Evolutionary conservation across 2,888 invertebrate genomes (phyloP).

Genomic region (Lasioglossum villosulum): DNA sequence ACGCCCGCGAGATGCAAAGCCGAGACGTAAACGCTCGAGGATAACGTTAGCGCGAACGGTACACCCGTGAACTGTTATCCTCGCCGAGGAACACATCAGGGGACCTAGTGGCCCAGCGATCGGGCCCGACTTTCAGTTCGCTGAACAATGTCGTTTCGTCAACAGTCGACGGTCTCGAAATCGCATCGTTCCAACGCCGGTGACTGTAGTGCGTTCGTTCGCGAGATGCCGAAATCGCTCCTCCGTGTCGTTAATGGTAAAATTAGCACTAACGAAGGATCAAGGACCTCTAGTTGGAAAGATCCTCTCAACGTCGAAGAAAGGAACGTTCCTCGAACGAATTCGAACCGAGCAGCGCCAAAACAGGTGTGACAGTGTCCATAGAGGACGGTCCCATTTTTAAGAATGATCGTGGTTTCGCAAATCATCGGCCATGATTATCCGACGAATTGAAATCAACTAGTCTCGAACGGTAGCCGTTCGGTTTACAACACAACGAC

Average conservation of each 20-base stretch:
- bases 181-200: not conserved
- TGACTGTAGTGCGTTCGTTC: not conserved
- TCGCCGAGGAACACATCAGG: conserved; percentile 73
- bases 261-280: not conserved
- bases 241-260: conserved; percentile 1
- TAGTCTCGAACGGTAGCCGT: not conserved
- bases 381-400: not conserved
- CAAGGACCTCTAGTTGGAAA: not conserved
- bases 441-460: not conserved
- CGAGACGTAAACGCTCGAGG: conserved; percentile 63
- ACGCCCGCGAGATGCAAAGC: conserved; percentile 62
- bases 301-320: not conserved
- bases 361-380: not conserved
- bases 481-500: not conserved
- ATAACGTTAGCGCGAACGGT: conserved; percentile 82
- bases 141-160: conserved; percentile 76
- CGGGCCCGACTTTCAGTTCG: conserved; percentile 72
- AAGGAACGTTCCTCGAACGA: not conserved
- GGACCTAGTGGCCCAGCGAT: conserved; percentile 80
- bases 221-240: not conserved
- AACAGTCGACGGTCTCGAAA: conserved; percentile 44
- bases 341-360: not conserved
- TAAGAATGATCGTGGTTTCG: not conserved
- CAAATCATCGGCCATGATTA: not conserved
- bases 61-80: conserved; percentile 81